Evolutionary conservation across 1,140 invertebrate genomes (phyloP).

Genomic region (Whitmania pigra): DNA sequence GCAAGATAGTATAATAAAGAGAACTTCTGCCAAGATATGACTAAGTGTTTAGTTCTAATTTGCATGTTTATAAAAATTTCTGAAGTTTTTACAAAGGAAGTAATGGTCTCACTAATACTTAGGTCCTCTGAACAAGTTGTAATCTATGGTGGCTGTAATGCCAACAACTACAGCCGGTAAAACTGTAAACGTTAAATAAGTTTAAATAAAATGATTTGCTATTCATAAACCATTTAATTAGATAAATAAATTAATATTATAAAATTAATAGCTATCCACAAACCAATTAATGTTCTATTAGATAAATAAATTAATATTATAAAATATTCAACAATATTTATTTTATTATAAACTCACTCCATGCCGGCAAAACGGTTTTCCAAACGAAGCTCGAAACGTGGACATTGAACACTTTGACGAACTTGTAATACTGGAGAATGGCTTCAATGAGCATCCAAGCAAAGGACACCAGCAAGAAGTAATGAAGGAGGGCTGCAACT

Average conservation of each 20-base stretch:
- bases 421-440: conserved; percentile 43
- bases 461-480: conserved; percentile 44
- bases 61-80: no score
- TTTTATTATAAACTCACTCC: conserved; percentile 38
- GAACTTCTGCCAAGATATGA: no score
- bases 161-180: background rate
- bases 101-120: conserved; percentile 6
- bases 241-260: background rate
- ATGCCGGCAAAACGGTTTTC: conserved; percentile 42
- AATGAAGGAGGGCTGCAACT: conserved; percentile 42
- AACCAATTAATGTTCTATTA: background rate
- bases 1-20: no score
- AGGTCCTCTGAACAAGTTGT: background rate
- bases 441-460: conserved; percentile 46
- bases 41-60: no score
- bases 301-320: background rate
- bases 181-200: background rate
- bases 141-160: background rate
- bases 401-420: conserved; percentile 44
- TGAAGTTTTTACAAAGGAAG: background rate
- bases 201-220: no score
- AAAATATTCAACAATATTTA: background rate
- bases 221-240: background rate
- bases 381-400: conserved; percentile 43
- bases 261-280: no score